Evolutionary conservation across 2,888 invertebrate genomes (phyloP).

Genomic region (Helobdella robusta): DNA sequence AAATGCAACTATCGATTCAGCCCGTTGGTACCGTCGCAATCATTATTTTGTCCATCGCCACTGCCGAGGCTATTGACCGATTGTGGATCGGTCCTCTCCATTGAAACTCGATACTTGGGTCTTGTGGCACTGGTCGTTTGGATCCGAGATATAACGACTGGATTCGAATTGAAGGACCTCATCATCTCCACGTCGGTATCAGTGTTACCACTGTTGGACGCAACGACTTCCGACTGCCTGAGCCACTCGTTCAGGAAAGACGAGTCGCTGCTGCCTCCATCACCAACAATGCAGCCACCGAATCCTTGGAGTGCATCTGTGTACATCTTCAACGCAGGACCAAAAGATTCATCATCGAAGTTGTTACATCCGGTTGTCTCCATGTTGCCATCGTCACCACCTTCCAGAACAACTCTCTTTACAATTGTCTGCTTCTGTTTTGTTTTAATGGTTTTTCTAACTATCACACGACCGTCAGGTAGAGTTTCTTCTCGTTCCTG

Average conservation of each 20-base stretch:
- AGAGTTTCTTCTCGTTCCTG: conserved; percentile 31
- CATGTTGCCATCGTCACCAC: conserved; percentile 13
- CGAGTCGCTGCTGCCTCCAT: neutral
- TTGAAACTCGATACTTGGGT: conserved; percentile 19
- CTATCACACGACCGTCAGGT: conserved; percentile 30
- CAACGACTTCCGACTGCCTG: conserved; percentile 5
- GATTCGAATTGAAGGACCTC: neutral
- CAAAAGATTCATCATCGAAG: conserved; percentile 14
- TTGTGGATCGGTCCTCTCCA: conserved; percentile 24
- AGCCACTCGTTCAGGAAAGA: conserved; percentile 20
- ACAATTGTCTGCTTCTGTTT: conserved; percentile 31
- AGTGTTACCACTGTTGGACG: neutral
- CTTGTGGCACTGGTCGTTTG: neutral
- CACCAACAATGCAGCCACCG: neutral
- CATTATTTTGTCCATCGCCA: too few relatives aligned
- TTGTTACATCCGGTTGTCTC: neutral
- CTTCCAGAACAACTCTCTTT: conserved; percentile 32
- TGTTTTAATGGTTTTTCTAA: conserved; percentile 28
- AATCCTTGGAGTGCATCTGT: neutral
- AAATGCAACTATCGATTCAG: too few relatives aligned
- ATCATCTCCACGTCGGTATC: neutral
- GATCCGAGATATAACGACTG: conserved; percentile 9
- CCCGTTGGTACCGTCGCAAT: too few relatives aligned
- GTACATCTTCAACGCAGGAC: neutral
- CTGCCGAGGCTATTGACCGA: too few relatives aligned